phyloP scores from a whole-genome alignment of 2,888 invertebrate genomes.

The Oxyscelio sp. region DNA sequence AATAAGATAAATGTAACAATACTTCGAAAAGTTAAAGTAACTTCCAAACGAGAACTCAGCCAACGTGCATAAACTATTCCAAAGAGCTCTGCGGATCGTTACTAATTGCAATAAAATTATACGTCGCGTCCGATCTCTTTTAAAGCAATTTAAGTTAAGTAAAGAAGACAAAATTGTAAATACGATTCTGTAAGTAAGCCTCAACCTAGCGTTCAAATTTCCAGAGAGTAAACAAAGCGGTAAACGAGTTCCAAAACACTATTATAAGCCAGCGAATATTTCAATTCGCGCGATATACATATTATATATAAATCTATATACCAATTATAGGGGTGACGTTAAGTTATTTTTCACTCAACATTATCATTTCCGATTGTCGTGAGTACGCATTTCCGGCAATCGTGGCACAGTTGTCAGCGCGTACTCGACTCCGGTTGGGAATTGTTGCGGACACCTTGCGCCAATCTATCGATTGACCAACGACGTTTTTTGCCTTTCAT shows the following conservation, averaged over 20 bases:
- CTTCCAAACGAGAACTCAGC: not conserved
- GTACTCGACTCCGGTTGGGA: no score
- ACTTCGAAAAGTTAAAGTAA: not conserved
- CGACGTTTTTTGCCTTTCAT: conserved; percentile 60
- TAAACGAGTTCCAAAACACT: conserved; percentile 74
- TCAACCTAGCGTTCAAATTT: conserved; percentile 71
- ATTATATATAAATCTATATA: conserved; percentile 55
- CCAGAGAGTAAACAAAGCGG: conserved; percentile 71
- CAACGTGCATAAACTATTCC: not conserved
- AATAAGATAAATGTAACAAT: no score
- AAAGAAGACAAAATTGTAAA: conserved; percentile 58
- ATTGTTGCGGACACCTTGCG: no score
- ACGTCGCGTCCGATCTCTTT: conserved; percentile 17
- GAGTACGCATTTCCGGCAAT: conserved; percentile 22
- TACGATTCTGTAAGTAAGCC: conserved; percentile 56
- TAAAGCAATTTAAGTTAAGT: conserved; percentile 36
- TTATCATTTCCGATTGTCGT: conserved; percentile 35
- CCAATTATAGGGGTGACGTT: conserved; percentile 37
- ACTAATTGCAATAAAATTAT: conserved; percentile 32
- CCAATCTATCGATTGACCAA: conserved; percentile 56
- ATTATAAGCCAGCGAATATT: conserved; percentile 66
- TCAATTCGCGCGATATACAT: conserved; percentile 55
- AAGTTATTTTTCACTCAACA: conserved; percentile 42
- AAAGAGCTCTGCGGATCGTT: not conserved
- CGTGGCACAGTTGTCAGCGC: conserved; percentile 29